Conservation (phyloP, 2,113 vertebrate species). For the Bungarus multicinctus region DNA sequence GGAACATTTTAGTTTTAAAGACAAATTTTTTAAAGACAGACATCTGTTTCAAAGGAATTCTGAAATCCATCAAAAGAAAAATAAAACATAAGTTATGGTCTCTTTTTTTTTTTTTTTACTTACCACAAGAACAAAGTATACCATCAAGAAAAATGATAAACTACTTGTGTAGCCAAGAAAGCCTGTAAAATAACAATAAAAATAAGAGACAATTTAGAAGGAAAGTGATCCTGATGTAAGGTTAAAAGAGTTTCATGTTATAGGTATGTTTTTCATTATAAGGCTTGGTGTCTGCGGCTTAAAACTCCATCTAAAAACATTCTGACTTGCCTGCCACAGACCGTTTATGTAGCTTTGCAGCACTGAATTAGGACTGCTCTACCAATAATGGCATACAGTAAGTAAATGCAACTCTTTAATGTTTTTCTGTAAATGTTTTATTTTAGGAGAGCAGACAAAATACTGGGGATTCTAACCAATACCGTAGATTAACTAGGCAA, state of each 20-base stretch:
- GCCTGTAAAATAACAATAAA: conserved; percentile 81
- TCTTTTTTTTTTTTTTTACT: conserved; percentile 75
- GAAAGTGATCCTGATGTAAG: conserved; percentile 72
- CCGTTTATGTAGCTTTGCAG: conserved; percentile 76
- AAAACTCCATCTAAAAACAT: conserved; percentile 76
- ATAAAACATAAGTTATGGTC: conserved; percentile 48
- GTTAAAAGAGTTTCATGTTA: conserved; percentile 70
- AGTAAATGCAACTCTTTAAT: conserved; percentile 78
- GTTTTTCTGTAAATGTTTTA: conserved; percentile 80
- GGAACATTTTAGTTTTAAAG: conserved; percentile 37
- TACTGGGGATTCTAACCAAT: conserved; percentile 74
- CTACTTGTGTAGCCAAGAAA: conserved; percentile 97
- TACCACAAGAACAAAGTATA: conserved; percentile 92
- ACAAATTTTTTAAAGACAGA: conserved; percentile 41
- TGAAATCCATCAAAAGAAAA: conserved; percentile 62
- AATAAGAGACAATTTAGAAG: conserved; percentile 81
- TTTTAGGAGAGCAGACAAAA: conserved; percentile 79
- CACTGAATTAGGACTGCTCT: conserved; percentile 77
- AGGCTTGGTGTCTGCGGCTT: conserved; percentile 74
- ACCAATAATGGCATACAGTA: conserved; percentile 76
- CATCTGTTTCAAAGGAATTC: conserved; percentile 49
- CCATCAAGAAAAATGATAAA: conserved; percentile 91
- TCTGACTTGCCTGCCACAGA: conserved; percentile 79
- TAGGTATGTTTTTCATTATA: conserved; percentile 76
- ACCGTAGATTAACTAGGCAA: conserved; percentile 76